These are phyloP conservation scores for Hyperoplus immaculatus DNA, from an alignment of 2,797 vertebrate species.

Conservation along the genomic window DNA sequence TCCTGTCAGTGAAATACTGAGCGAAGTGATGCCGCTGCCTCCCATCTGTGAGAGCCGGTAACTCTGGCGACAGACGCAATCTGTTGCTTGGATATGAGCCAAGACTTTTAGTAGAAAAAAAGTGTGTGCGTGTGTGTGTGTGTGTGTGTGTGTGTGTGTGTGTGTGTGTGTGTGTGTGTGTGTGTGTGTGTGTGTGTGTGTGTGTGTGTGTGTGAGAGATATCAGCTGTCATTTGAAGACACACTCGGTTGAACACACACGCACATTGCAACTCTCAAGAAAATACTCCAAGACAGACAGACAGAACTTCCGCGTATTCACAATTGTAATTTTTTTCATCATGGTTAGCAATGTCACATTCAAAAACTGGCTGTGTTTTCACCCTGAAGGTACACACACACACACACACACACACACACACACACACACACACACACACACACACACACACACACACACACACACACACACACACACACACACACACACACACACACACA, in stretches of 20 bases:
- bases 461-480: no score
- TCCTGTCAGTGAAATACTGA: conserved; percentile 82
- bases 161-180: no score
- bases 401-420: no score
- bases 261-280: conserved; percentile 29
- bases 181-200: no score
- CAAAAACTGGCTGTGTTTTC: conserved; percentile 40
- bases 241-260: conserved; percentile 72
- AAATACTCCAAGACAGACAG: conserved; percentile 22
- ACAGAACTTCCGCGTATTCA: conserved; percentile 43
- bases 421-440: no score
- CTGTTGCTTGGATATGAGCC: conserved; percentile 85
- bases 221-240: conserved; percentile 81
- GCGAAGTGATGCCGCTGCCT: conserved; percentile 77
- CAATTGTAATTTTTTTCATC: conserved; percentile 78
- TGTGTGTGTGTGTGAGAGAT: no score
- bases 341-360: conserved; percentile 78
- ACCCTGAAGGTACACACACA: conserved; percentile 57
- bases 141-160: no score
- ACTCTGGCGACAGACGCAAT: conserved; percentile 82
- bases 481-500: no score
- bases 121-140: conserved; percentile 54
- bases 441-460: no score
- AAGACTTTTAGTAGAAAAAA: conserved; percentile 55
- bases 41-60: conserved; percentile 81